Evolutionary conservation across 2,113 vertebrate genomes (phyloP).

Genomic region (Xiphophorus hellerii): DNA sequence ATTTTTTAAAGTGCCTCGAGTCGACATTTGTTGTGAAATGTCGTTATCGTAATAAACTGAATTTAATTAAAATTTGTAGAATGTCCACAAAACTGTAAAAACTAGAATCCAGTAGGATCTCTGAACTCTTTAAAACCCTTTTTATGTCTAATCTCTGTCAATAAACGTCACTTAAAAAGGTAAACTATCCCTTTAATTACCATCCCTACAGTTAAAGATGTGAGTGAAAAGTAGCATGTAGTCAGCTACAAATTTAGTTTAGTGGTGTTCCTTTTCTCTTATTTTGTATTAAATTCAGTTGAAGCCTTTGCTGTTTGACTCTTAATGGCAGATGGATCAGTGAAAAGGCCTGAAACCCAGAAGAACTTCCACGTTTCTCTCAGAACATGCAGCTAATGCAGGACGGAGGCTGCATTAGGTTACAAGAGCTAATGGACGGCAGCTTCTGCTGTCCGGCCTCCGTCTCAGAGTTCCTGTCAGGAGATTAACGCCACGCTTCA

Average conservation of each 20-base stretch:
- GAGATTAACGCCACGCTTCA: not conserved
- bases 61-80: too few relatives aligned
- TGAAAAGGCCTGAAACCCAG: not conserved
- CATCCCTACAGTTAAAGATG: not conserved
- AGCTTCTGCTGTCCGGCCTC: not conserved
- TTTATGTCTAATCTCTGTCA: too few relatives aligned
- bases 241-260: not conserved
- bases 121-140: too few relatives aligned
- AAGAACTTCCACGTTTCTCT: not conserved
- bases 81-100: too few relatives aligned
- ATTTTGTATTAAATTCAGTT: not conserved
- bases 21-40: too few relatives aligned
- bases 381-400: not conserved
- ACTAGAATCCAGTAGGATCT: too few relatives aligned
- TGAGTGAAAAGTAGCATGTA: not conserved
- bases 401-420: not conserved
- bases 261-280: not conserved
- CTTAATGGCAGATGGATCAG: not conserved
- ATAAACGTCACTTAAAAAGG: too few relatives aligned
- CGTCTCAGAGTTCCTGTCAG: not conserved
- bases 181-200: too few relatives aligned
- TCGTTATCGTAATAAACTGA: too few relatives aligned
- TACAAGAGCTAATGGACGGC: slow-evolving; percentile 2
- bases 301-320: not conserved
- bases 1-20: too few relatives aligned